phyloP scores from a whole-genome alignment of 1,140 invertebrate species.

The Eufriesea mexicana region DNA sequence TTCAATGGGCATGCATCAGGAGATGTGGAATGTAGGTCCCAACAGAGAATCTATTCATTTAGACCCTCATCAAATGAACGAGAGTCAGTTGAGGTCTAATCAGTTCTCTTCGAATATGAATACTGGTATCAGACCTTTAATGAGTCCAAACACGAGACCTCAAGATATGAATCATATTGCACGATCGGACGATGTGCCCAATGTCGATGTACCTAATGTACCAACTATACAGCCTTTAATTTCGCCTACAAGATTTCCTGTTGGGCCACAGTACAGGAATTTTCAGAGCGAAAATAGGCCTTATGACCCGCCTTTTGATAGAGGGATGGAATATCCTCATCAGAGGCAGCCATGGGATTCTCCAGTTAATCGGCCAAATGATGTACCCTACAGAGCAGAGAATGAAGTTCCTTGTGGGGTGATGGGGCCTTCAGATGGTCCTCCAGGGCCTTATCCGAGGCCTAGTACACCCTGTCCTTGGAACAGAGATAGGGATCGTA shows the following conservation, averaged over 20 bases:
- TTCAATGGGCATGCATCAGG: constrained; percentile 39
- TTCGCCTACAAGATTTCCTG: constrained; percentile 47
- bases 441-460: constrained; percentile 39
- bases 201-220: constrained; percentile 12
- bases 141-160: constrained; percentile 43
- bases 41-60: constrained; percentile 5
- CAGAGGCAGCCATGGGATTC: constrained; percentile 55
- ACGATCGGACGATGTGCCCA: constrained; percentile 40
- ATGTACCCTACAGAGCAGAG: constrained; percentile 40
- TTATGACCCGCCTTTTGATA: constrained; percentile 56
- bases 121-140: constrained; percentile 49
- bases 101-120: constrained; percentile 28
- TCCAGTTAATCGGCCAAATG: constrained; percentile 7
- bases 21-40: constrained; percentile 41
- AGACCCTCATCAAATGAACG: constrained; percentile 31
- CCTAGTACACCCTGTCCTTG: constrained; percentile 60
- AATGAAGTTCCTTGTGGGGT: constrained; percentile 40
- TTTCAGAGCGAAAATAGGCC: constrained; percentile 57
- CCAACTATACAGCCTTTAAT: constrained; percentile 39
- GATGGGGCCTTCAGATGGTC: not conserved
- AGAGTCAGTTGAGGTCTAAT: constrained; percentile 36
- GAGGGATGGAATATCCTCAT: constrained; percentile 60
- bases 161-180: constrained; percentile 57
- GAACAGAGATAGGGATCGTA: constrained; percentile 45
- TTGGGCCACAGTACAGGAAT: constrained; percentile 51